Evolutionary conservation across 2,888 invertebrate genomes (phyloP).

Genomic region (Rotaria socialis): DNA sequence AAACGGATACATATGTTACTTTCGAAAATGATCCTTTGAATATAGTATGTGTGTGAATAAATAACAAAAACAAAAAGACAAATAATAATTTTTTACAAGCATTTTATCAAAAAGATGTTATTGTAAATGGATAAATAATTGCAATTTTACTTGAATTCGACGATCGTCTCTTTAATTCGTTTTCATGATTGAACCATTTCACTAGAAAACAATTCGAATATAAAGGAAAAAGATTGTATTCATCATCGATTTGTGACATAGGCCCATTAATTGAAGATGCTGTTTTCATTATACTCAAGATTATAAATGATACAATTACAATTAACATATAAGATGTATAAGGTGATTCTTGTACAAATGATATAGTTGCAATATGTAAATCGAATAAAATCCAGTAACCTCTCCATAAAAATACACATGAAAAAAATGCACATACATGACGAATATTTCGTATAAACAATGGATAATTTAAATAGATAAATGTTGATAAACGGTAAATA

Average conservation of each 20-base stretch:
- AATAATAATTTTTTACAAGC: neutral
- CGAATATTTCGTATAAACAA: neutral
- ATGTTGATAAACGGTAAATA: neutral
- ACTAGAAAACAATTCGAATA: neutral
- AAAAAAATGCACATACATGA: neutral
- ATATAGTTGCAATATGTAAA: neutral
- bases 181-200: neutral
- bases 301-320: neutral
- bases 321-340: neutral
- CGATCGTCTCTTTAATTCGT: neutral
- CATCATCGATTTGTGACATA: neutral
- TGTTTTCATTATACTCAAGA: neutral
- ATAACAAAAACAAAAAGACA: neutral
- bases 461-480: neutral
- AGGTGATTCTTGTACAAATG: neutral
- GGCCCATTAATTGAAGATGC: neutral
- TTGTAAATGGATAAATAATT: neutral
- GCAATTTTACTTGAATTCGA: neutral
- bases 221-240: neutral
- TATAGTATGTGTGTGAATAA: neutral
- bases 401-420: slow-evolving; percentile 16
- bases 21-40: no score
- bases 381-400: slow-evolving; percentile 14
- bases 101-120: neutral
- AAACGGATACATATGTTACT: no score